Percentiles rank a stretch among this genome's conserved stretches.
Evolutionary conservation across 1,140 invertebrate species (phyloP).

Genomic region (Drosophila setifemur): DNA sequence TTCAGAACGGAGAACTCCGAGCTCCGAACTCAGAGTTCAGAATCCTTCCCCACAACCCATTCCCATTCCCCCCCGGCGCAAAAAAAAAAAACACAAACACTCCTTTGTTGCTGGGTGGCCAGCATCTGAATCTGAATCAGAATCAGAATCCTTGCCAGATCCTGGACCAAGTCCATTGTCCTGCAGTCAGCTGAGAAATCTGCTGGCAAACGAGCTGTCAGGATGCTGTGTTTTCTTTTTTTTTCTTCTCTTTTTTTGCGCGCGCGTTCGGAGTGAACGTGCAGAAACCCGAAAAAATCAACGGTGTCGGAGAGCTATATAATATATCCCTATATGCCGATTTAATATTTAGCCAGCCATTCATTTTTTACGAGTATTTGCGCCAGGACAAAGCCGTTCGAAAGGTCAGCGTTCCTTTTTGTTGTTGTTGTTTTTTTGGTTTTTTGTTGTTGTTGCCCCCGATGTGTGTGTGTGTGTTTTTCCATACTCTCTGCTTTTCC

Average conservation of each 20-base stretch:
- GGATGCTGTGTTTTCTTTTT: slow-evolving; percentile 30
- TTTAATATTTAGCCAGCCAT: slow-evolving; percentile 52
- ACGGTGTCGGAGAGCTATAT: slow-evolving; percentile 16
- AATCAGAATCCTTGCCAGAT: slow-evolving; percentile 19
- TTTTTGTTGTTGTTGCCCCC: no score
- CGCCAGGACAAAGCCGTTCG: slow-evolving; percentile 54
- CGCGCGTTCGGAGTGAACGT: slow-evolving; percentile 23
- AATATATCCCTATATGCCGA: slow-evolving; percentile 51
- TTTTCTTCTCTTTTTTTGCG: neutral
- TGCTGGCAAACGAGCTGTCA: no score
- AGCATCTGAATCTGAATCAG: slow-evolving; percentile 9
- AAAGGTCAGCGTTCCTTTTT: slow-evolving; percentile 53
- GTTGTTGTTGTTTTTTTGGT: neutral
- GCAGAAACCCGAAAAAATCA: slow-evolving; percentile 13
- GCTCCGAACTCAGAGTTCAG: no score
- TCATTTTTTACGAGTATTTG: slow-evolving; percentile 75
- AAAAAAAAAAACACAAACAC: neutral
- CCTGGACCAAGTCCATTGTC: slow-evolving; percentile 35
- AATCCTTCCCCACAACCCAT: slow-evolving; percentile 9
- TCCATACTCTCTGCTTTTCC: neutral
- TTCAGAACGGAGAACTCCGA: no score
- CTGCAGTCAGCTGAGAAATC: no score
- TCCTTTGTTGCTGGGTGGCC: slow-evolving; percentile 38
- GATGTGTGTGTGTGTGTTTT: neutral
- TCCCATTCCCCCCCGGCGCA: neutral